Base-by-base conservation (phyloP, 2,888 invertebrate genomes). In the Alitta virens region DNA sequence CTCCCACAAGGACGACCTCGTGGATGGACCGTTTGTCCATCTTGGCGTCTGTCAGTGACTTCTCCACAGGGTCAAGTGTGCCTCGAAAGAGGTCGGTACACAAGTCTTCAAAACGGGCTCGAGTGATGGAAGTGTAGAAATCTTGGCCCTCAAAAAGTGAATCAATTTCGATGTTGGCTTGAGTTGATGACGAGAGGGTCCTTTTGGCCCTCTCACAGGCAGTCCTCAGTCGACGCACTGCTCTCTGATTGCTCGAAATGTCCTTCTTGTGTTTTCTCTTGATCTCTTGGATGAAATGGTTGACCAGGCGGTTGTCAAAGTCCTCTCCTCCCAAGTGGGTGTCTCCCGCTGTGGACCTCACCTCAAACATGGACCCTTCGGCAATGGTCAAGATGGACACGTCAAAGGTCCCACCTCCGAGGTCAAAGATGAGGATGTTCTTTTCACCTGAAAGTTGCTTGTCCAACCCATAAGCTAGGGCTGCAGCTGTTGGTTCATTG, bases 331-430 rank as follows among this genome's bases (percentile, higher is more conserved):
- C 93, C 83, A 94, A 86, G 78, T 87, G 94, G 89, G 88, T 96
- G 91, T 95, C 94, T 67, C 94, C 94, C 64, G 93, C 92, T 18
- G 94, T 96, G 12, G 94, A 90, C 76, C 92, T 93, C 53, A 94
- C 95, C 80, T 95, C 94, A 81, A 95, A 96, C 68, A 88, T 86
- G 86, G 82, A 94, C 89, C 94, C 94, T 83, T 94, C 94, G 24
- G 49, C 57, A 78, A 95, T 95, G 69, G 93, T 92, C 73, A 95
- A 85, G 75, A 95, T 91, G 64, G 94, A 94, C 38, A 95, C 94
- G 85, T 96, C 95, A 81, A 96, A 95, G 69, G 94, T 94, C 73
- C 94, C 95, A 78, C 95, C 95, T 60, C 88, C 88, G 62, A 88
- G 81, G 80, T 88, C 88, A 74, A 86, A 87, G 71, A 87, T 86